phyloP scores from a whole-genome alignment of 2,888 invertebrate species.

The Eurytoma californica region DNA sequence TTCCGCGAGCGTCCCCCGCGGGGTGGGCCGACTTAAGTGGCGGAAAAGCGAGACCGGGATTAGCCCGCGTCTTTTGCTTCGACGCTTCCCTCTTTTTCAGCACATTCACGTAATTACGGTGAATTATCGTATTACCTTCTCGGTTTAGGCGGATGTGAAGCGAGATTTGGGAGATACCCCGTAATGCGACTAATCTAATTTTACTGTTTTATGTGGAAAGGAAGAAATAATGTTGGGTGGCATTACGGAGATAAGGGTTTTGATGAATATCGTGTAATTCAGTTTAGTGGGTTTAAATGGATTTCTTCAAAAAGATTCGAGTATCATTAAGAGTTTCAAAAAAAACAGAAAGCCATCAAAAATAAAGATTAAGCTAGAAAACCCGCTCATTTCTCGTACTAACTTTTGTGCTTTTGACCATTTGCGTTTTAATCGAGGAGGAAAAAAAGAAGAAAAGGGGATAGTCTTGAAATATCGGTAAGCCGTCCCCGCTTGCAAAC shows the following conservation, averaged over 20 bases:
- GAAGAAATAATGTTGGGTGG: too few species aligned
- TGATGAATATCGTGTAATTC: too few species aligned
- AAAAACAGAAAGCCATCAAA: neutral
- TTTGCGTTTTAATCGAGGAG: slow-evolving; percentile 30
- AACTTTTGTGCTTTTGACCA: neutral
- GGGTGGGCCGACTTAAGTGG: slow-evolving; percentile 22
- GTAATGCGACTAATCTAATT: too few species aligned
- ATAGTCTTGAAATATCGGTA: slow-evolving; percentile 38
- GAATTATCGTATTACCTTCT: too few species aligned
- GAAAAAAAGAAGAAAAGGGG: neutral
- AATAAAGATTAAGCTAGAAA: slow-evolving; percentile 21
- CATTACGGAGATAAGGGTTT: too few species aligned
- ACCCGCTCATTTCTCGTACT: slow-evolving; percentile 38
- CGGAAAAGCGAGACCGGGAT: slow-evolving; percentile 12
- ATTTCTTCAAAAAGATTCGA: too few species aligned
- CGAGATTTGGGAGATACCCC: too few species aligned
- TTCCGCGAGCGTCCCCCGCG: slow-evolving; percentile 38
- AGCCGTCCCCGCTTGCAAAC: slow-evolving; percentile 11
- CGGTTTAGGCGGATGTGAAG: too few species aligned
- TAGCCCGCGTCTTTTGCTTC: neutral
- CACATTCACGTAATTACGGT: too few species aligned
- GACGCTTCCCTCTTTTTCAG: neutral
- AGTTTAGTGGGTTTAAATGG: too few species aligned
- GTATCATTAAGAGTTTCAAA: neutral
- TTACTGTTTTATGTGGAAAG: too few species aligned